Conservation (phyloP, 2,113 vertebrate genomes). For the Coracopsis vasa region DNA sequence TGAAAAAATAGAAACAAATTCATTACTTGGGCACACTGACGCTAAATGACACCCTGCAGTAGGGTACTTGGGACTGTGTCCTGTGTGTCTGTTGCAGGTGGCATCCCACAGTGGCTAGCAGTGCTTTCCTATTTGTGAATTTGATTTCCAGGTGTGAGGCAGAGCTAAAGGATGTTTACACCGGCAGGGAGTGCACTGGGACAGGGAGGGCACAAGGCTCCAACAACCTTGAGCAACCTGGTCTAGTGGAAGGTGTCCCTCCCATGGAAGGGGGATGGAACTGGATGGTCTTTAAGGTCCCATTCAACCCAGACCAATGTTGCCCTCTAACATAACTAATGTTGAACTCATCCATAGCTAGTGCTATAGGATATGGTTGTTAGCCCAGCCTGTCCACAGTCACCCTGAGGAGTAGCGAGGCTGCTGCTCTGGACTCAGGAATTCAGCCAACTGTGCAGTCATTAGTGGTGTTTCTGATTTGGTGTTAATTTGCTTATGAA, state of each 20-base stretch:
- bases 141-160: neutral
- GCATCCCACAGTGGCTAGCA: neutral
- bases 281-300: neutral
- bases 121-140: neutral
- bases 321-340: too few relatives aligned
- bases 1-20: neutral
- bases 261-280: neutral
- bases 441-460: neutral
- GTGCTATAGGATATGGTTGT: neutral
- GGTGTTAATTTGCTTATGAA: neutral
- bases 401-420: neutral
- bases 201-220: neutral
- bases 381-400: fast-evolving
- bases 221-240: neutral
- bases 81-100: fast-evolving
- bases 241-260: neutral
- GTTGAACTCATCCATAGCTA: fast-evolving
- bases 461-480: too few relatives aligned
- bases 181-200: neutral
- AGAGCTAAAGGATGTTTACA: too few relatives aligned
- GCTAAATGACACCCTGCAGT: neutral
- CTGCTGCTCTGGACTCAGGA: neutral
- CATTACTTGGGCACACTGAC: too few relatives aligned
- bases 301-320: neutral
- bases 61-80: neutral